Evolutionary conservation across 64 coral and sea anemone species (phyloP), one percentile per base, ranked within the genome.

Genomic region (Cladopsammia gracilis): DNA sequence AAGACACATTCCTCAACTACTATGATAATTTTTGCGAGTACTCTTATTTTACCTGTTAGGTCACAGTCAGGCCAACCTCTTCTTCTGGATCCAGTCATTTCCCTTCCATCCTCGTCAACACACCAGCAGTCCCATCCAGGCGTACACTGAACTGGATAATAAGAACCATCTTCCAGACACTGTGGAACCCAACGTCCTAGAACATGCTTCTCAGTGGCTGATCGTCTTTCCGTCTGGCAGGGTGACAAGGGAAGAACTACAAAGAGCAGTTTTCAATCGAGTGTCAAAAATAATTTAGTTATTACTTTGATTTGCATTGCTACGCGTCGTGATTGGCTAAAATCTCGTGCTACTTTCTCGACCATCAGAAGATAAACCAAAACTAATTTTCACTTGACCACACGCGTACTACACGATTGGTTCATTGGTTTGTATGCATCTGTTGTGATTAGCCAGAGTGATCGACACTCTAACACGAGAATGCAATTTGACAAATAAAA

Each of bases 121-220:
- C 95, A 97, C 95, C 95, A 97, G 57, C 95, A 97, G 54, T 82
- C 88, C 91, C 91, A 97, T 6, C 95, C 95, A 58, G 91, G 88
- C 73, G 89, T 83, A 80, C 95, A 97, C 25, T 97, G 95, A 12
- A 97, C 91, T 13, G 95, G 82, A 23, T 90, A 83, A 58, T 94
- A 97, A 71, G 87, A 87, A 82, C 95, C 95, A 64, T 97, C 95
- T 53, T 88, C 34, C 50, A 89, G 82, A 66, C 95, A 97, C 46
- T 89, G 91, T 68, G 95, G 95, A 51, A 97, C 93, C 92, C 95
- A 90, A 7, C 95, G 80, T 58, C 91, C 95, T 53, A 97, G 58
- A 0, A 97, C 95, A 45, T 94, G 95, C 7, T 87, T 94, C 46
- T 86, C 88, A 4, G 90, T 82, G 10, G 92, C 88, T 51, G 89